Percentiles rank a stretch among this genome's conserved stretches.
Evolutionary conservation across 2,888 invertebrate genomes (phyloP).

Genomic region (Aproaerema taeniolella): DNA sequence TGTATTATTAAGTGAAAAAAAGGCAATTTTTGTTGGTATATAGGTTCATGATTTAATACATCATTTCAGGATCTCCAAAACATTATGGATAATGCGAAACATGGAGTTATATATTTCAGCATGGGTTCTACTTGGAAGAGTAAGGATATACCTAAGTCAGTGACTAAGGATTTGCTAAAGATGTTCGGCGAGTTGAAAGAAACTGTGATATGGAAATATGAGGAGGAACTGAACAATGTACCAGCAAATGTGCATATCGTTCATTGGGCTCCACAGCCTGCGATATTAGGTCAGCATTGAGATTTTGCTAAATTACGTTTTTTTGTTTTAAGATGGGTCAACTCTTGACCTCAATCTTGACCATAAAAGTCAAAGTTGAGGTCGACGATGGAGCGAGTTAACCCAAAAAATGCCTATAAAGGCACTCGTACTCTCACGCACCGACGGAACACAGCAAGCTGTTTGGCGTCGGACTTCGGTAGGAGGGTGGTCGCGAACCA

Average conservation of each 20-base stretch:
- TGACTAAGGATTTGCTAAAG: constrained; percentile 25
- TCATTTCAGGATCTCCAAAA: background rate
- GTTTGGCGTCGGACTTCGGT: no score
- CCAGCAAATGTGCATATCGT: constrained; percentile 33
- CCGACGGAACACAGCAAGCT: no score
- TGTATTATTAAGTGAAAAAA: no score
- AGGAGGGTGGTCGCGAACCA: no score
- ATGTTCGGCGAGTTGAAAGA: constrained; percentile 38
- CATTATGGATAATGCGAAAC: constrained; percentile 21
- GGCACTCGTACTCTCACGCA: no score
- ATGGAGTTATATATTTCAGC: constrained; percentile 40
- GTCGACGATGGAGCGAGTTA: no score
- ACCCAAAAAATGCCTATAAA: no score
- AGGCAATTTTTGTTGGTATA: no score
- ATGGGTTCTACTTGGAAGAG: constrained; percentile 36
- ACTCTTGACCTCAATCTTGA: no score
- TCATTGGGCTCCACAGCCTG: constrained; percentile 34
- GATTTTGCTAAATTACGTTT: background rate
- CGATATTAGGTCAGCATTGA: constrained; percentile 25
- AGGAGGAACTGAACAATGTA: constrained; percentile 24
- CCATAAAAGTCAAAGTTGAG: no score
- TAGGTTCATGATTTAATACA: no score
- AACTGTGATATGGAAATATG: constrained; percentile 44
- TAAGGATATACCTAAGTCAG: constrained; percentile 26
- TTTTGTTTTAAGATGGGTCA: no score